Percentiles rank a stretch among this genome's conserved stretches.
phyloP scores from a whole-genome alignment of 2,113 vertebrate genomes.

The Gracilinanus agilis region DNA sequence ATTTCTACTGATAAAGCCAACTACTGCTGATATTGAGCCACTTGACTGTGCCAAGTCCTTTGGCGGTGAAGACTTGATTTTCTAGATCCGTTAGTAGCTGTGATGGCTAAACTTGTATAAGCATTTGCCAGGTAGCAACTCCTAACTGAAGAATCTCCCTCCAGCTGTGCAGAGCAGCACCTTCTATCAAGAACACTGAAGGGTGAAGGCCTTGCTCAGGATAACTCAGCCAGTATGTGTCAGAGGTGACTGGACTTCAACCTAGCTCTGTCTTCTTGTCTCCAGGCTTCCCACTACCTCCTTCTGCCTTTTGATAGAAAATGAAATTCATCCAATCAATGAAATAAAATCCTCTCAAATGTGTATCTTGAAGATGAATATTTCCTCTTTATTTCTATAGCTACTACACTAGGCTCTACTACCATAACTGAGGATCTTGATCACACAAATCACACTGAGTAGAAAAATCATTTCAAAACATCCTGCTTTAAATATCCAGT shows the following conservation, averaged over 20 bases:
- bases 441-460: slow-evolving; percentile 22
- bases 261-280: neutral
- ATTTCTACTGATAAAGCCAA: neutral
- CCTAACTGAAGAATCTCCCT: neutral
- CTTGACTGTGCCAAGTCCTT: neutral
- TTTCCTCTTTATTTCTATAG: neutral
- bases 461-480: slow-evolving; percentile 50
- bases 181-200: neutral
- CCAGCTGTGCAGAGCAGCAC: neutral
- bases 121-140: neutral
- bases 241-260: neutral
- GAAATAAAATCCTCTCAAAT: neutral
- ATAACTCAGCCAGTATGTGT: neutral
- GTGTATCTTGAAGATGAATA: slow-evolving; percentile 19
- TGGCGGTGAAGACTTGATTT: neutral
- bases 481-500: slow-evolving; percentile 35
- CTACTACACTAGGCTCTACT: neutral
- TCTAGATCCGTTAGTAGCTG: neutral
- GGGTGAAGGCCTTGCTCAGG: neutral
- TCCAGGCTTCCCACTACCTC: neutral
- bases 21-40: neutral
- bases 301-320: slow-evolving; percentile 15
- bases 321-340: slow-evolving; percentile 21
- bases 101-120: neutral
- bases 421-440: neutral